Base-by-base conservation (phyloP, 2,113 vertebrate genomes). In the Callospermophilus lateralis region DNA sequence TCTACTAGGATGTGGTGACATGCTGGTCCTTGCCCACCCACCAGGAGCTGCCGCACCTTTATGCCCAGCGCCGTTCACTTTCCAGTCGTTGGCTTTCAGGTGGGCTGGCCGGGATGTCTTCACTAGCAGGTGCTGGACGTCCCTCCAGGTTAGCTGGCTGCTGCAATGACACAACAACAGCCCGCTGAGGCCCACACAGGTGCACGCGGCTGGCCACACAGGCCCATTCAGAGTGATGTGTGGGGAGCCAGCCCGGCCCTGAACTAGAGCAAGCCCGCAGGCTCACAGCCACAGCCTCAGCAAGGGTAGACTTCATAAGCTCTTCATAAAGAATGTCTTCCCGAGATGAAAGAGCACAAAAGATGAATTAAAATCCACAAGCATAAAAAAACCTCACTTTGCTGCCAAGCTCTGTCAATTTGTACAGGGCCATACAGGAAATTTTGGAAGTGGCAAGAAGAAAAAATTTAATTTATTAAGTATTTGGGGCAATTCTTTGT, bases 111-210 rank as follows among this genome's bases (percentile, higher is more conserved):
- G 98, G 0, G 99, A 99, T 0, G 99, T 99, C 98, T 99, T 99
- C 74, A 99, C 99, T 55, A 99, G 97, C 74, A 99, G 98, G 93
- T 99, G 99, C 81, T 99, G 99, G 15, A 99, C 99, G 0, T 99
- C 99, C 72, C 99, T 99, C 99, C 99, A 99, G 76, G 99, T 99
- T 76, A 99, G 97, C 94, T 99, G 97, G 87, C 98, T 98, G 97
- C 99, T 99, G 98, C 91, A 98, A 98, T 0, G 90, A 97, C 78
- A 98, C 81, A 84, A 85, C 1, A 16, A 87, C 74, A 95, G 28
- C 42, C 15, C 0, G 7, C 32, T 61, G 26, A 51, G 26, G 61
- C 17, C n/a, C 53, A 6, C 26, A 55, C 3, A 28, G 24, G 24
- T 58, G 48, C 19, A 11, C 3, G 37, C 8, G 0, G 12, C 3